These are phyloP conservation scores for Dermochelys coriacea DNA, from an alignment of 2,797 vertebrate species.

Conservation along the genomic window DNA sequence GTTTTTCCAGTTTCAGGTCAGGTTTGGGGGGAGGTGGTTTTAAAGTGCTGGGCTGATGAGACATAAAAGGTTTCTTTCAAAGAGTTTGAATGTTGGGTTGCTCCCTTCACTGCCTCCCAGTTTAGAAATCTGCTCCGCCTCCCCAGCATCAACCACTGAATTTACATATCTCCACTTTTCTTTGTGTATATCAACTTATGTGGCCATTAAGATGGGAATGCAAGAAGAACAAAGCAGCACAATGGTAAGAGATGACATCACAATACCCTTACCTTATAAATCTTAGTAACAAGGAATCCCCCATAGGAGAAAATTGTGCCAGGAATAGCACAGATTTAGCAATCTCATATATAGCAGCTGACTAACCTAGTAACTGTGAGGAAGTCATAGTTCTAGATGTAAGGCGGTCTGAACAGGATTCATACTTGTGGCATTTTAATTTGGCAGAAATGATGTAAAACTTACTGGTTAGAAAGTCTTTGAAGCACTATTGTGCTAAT, in stretches of 20 bases:
- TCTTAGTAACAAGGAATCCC: slow-evolving; percentile 46
- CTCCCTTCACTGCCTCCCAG: slow-evolving; percentile 72
- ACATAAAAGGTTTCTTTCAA: slow-evolving; percentile 78
- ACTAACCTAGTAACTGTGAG: slow-evolving; percentile 25
- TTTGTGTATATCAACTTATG: slow-evolving; percentile 41
- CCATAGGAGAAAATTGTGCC: slow-evolving; percentile 13
- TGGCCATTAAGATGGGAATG: slow-evolving; percentile 41
- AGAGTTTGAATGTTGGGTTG: slow-evolving; percentile 69
- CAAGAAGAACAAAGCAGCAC: slow-evolving; percentile 54
- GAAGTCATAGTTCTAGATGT: slow-evolving; percentile 20
- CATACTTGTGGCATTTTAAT: slow-evolving; percentile 44
- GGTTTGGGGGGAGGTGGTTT: slow-evolving; percentile 52
- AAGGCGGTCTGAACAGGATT: slow-evolving; percentile 54
- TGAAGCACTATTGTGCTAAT: not conserved
- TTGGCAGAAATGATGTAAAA: not conserved
- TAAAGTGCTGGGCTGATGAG: slow-evolving; percentile 50
- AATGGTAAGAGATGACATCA: slow-evolving; percentile 70
- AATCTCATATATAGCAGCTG: slow-evolving; percentile 25
- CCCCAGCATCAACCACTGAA: slow-evolving; percentile 66
- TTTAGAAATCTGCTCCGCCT: slow-evolving; percentile 63
- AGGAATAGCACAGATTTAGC: slow-evolving; percentile 28
- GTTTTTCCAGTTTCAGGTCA: slow-evolving; percentile 83
- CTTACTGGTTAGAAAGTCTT: slow-evolving; percentile 27
- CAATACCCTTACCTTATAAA: slow-evolving; percentile 13
- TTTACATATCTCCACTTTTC: slow-evolving; percentile 56